Evolutionary conservation across 2,113 vertebrate species (phyloP), one percentile per base, ranked within the genome.

Genomic region (Lophius piscatorius): DNA sequence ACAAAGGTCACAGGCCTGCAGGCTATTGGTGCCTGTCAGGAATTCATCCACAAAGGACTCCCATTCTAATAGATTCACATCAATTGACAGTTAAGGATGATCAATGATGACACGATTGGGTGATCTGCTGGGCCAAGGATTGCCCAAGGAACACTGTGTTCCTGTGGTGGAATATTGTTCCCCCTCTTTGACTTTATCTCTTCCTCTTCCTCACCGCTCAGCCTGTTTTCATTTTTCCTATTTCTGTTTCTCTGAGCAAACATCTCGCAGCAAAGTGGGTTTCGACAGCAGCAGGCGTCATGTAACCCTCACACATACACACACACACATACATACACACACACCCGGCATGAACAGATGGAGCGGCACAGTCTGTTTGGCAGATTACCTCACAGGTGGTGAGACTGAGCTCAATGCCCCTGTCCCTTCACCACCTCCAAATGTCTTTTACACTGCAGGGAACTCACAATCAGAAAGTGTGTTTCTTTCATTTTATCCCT

Each of bases 331-430:
- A n/a, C n/a, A n/a, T n/a, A n/a, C n/a, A n/a, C n/a, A 45, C 28
- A 45, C 57, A 45, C 41, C 13, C 28, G 44, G 72, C 59, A 47
- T 47, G 76, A 81, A 79, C 90, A 90, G 88, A 91, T 89, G 87
- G 82, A 89, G 80, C 75, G n/a, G 74, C 80, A 42, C 29, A 82
- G 60, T 64, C 56, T 46, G 88, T 89, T 88, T 90, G 84, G 82
- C 90, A 84, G 83, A 76, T 84, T 81, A 81, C 71, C 59, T 71
- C 74, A 57, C 38, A 51, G 77, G 74, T 75, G 78, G 69, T 73
- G 72, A 50, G 70, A 48, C 36, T 83, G 65, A 83, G 80, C 60
- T 40, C 44, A 20, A 29, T 71, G 68, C 72, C 81, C 81, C 9
- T n/a, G 50, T 18, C 18, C 16, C 42, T 20, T 62, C 41, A 20